Evolutionary conservation across 2,797 vertebrate genomes (phyloP), one percentile per base, ranked within the genome.

Genomic region (Carcharodon carcharias): DNA sequence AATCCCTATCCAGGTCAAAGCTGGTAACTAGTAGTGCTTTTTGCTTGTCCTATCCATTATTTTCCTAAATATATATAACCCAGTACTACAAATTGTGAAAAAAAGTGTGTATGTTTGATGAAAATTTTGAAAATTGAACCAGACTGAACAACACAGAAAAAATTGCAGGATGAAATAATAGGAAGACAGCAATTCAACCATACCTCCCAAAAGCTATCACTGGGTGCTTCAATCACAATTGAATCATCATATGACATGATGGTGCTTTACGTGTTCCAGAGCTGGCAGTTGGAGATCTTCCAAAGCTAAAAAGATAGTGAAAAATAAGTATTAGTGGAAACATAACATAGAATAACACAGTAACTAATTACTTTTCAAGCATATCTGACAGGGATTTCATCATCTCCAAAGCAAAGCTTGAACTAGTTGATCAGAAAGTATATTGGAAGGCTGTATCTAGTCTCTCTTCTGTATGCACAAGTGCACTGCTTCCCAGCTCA

Each of bases 151-250:
- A 77, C 8, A 56, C 8, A 92, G 89, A n/a, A 63, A 63, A 92
- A 58, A 58, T 56, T 35, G 7, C 12, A 77, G 8, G 31, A 45
- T 77, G 18, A n/a, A 77, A 77, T 56, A 54, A 1, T 5, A 50
- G 91, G 31, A 96, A 88, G 80, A 26, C 45, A 54, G 61, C 45
- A 69, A 11, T 85, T 73, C 31, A 92, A 1, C 0, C 16, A 97
- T 97, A 99, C 99, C 99, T 99, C 99, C 99, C 99, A 99, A 98
- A 99, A 99, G 97, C 99, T 99, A 96, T 99, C 99, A 65, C 99
- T 99, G 97, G 99, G 99, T 96, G 99, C 98, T 96, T 99, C 99
- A 1, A 98, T 98, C 97, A 99, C 98, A 96, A 98, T 97, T 0
- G 98, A 97, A 96, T 98, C 99, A 88, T 99, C 98, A 0, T 98